Evolutionary conservation across 2,888 invertebrate species (phyloP).

Genomic region (Drosophila barbarae): DNA sequence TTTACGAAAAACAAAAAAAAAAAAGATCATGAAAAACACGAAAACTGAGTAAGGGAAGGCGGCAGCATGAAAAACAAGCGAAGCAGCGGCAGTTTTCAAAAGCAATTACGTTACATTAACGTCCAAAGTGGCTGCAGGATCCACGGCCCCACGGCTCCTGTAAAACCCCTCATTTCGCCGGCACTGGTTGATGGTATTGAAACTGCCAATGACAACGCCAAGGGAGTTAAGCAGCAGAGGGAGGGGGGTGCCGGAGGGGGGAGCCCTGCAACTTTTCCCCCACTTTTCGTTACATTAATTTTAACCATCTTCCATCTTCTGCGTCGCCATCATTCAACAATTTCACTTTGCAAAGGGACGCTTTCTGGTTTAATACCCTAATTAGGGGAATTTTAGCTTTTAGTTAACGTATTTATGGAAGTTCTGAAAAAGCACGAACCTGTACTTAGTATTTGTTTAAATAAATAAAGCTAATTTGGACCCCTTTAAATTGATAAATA

Average conservation of each 20-base stretch:
- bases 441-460: not conserved
- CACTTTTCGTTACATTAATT: slow-evolving; percentile 45
- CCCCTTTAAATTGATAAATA: too few species aligned
- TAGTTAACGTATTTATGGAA: not conserved
- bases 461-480: not conserved
- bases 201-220: slow-evolving; percentile 45
- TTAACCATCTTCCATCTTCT: slow-evolving; percentile 38
- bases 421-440: rapidly evolving
- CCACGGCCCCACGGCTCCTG: slow-evolving; percentile 5
- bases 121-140: slow-evolving; percentile 60
- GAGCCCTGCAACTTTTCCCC: slow-evolving; percentile 21
- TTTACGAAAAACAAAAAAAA: slow-evolving; percentile 28
- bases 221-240: not conserved
- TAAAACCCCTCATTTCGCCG: not conserved
- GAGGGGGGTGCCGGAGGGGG: not conserved
- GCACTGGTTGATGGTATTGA: slow-evolving; percentile 42
- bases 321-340: slow-evolving; percentile 55
- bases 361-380: slow-evolving; percentile 8
- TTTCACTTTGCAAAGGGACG: slow-evolving; percentile 27
- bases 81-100: slow-evolving; percentile 51
- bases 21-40: slow-evolving; percentile 43
- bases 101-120: slow-evolving; percentile 71
- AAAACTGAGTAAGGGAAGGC: slow-evolving; percentile 29
- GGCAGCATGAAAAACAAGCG: slow-evolving; percentile 31
- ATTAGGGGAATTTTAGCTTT: not conserved